Evolutionary conservation across 2,113 vertebrate genomes (phyloP), one percentile per base, ranked within the genome.

Genomic region (Psephotus haematonotus): DNA sequence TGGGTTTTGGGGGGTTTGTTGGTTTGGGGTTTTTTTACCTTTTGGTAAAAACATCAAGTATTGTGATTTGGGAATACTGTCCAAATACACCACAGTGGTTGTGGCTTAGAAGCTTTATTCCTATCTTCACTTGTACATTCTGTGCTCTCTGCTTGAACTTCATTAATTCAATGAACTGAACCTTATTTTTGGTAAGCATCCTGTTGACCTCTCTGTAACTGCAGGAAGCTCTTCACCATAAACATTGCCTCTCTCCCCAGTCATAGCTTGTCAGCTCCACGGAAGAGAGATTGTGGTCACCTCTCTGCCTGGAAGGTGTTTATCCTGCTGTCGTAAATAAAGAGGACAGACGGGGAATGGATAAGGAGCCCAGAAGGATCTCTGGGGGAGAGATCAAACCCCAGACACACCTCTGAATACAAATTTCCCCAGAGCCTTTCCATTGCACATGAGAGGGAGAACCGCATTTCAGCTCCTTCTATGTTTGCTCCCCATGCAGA

Each of bases 101-200:
- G 59, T 20, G 90, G 49, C 29, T 88, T 83, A 84, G 76, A 77
- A 92, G 55, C 52, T 81, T 86, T 68, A 53, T 82, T 88, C 35
- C 15, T 64, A 47, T 74, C 55, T 86, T 88, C 37, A 46, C 55
- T 47, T 82, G 23, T 52, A 37, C 83, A 47, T 53, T 88, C 82
- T 84, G 12, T 44, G 50, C 28, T 88, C 31, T 28, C 22, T 90
- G 27, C 22, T 75, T 90, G 55, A 90, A 37, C 52, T 75, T 57
- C 50, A 83, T 88, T 95, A 86, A 92, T 92, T 94, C 80, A 86
- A 37, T 64, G 13, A 86, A 86, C 47, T 64, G 55, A 86, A 75
- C 60, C 81, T 89, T 85, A 71, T 84, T 94, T 97, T 92, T 78
- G 83, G 85, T 89, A 71, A 91, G 77, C 77, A 93, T 93, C 86